A percentile compares a stretch with the other conserved stretches of the same genome.
Evolutionary conservation across 2,113 vertebrate genomes (phyloP).

Genomic region (Lasiurus cinereus): DNA sequence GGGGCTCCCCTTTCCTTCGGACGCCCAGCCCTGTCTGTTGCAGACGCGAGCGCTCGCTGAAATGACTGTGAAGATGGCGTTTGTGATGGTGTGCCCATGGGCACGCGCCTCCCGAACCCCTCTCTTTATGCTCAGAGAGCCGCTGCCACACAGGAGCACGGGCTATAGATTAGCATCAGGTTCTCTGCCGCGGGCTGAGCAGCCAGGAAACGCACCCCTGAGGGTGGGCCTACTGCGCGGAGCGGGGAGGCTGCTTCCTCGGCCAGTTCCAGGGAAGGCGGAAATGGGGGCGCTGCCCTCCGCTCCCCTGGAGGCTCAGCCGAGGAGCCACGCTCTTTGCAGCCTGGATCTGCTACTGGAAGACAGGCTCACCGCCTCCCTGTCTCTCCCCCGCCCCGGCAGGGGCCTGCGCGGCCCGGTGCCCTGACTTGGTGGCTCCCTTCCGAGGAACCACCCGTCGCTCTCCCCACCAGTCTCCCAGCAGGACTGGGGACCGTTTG

Average conservation of each 20-base stretch:
- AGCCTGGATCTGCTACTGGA: background rate
- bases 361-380: accelerated
- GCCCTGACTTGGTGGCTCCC: background rate
- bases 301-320: background rate
- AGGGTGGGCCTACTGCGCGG: background rate
- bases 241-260: background rate
- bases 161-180: background rate
- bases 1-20: background rate
- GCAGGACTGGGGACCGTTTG: background rate
- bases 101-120: background rate
- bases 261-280: background rate
- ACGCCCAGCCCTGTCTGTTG: too few relatives aligned
- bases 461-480: background rate
- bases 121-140: background rate
- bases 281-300: accelerated
- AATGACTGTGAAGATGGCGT: background rate
- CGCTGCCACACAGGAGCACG: background rate
- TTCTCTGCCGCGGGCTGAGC: background rate
- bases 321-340: accelerated
- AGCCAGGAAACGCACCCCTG: background rate
- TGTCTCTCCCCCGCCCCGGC: background rate
- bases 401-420: background rate
- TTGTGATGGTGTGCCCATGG: background rate
- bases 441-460: background rate
- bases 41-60: background rate